A percentile compares a stretch with the other conserved stretches of the same genome.
Evolutionary conservation across 2,888 invertebrate genomes (phyloP).

Genomic region (Microctonus aethiopoides): DNA sequence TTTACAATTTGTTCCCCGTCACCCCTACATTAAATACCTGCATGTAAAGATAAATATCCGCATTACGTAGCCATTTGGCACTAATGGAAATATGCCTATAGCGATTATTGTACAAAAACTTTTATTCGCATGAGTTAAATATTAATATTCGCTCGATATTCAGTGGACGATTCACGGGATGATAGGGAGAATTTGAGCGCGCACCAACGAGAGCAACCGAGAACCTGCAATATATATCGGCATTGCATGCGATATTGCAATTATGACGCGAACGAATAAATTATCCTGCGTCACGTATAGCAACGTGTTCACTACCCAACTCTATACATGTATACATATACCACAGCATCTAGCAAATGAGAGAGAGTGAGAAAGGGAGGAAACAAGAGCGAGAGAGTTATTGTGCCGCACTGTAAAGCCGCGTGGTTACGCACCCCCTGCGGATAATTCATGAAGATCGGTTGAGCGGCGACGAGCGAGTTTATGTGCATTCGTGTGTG

Average conservation of each 20-base stretch:
- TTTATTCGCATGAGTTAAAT: constrained; percentile 27
- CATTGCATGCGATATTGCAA: constrained; percentile 58
- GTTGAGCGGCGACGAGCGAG: constrained; percentile 6
- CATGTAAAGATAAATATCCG: too few relatives aligned
- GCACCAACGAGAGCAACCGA: too few relatives aligned
- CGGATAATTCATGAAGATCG: constrained; percentile 25
- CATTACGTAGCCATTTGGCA: too few relatives aligned
- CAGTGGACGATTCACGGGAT: constrained; percentile 8
- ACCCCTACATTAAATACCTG: too few relatives aligned
- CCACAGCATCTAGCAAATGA: neutral
- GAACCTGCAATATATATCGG: constrained; percentile 31
- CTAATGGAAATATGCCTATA: neutral
- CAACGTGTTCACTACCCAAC: constrained; percentile 22
- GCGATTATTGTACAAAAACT: neutral
- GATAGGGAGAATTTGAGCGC: neutral
- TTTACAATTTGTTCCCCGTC: too few relatives aligned
- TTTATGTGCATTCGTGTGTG: constrained; percentile 15
- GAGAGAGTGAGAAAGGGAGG: neutral
- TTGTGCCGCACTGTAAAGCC: constrained; percentile 19
- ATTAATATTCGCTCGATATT: constrained; percentile 30
- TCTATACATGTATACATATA: constrained; percentile 4
- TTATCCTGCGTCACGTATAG: constrained; percentile 54
- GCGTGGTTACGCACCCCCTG: constrained; percentile 24
- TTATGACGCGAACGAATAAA: constrained; percentile 60
- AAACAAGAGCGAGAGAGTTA: constrained; percentile 17